Evolutionary conservation across 1,140 invertebrate species (phyloP), one percentile per base, ranked within the genome.

Genomic region (Zaprionus taronus): DNA sequence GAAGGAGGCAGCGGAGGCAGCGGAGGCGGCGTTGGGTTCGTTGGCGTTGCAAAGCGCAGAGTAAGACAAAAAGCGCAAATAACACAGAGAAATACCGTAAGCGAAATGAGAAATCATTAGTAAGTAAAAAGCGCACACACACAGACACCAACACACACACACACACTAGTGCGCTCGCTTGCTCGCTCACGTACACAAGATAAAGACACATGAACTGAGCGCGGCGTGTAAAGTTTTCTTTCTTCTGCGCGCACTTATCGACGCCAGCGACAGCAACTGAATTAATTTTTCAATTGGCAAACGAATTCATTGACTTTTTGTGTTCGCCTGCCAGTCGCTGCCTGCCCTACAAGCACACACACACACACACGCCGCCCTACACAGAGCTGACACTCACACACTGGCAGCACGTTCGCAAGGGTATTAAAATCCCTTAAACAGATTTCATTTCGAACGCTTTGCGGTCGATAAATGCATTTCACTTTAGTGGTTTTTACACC

Each of bases 351-450:
- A 51, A 36, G 49, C 49, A 38, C 55, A 53, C 47, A 49, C 14
- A 34, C 24, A 28, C 24, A 55, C 28, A 62, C 28, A 49, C 17
- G 68, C 5, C 17, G 14, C 9, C 17, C 24, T 47, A 60, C 44
- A 56, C 17, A 71, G 26, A n/a, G 24, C 55, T 47, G 58, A 51
- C 56, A 63, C 64, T 49, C 34, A 24, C 17, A 72, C 51, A 60
- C 53, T 78, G 85, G 80, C 81, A 84, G 81, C 84, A 89, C 85
- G 84, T 84, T 89, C 66, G 76, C 85, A 56, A 77, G 81, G 79
- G 85, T 84, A 91, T 91, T 85, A 91, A 91, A 91, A 91, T 91
- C 90, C 89, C 84, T 89, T 91, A 91, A 91, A 89, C 89, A 89
- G 89, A 91, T 91, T 90, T 91, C 90, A 91, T 91, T 91, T 91